These are phyloP conservation scores for Athalia rosae DNA, from an alignment of 2,888 invertebrate species.

Conservation along the genomic window DNA sequence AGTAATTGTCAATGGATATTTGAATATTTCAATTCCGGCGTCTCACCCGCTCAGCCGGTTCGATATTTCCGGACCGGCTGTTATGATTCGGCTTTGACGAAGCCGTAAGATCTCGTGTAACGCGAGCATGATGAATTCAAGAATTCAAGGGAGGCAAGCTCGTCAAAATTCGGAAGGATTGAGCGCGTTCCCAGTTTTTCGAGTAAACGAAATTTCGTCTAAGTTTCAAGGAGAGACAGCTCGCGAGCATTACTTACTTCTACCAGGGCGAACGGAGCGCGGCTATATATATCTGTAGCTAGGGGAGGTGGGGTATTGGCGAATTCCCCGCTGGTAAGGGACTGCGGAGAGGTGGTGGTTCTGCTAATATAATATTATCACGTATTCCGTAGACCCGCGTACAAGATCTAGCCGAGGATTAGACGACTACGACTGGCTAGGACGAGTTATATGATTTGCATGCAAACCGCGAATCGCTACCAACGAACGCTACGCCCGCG, in stretches of 20 bases:
- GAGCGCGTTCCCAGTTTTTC: neutral
- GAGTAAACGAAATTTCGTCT: slow-evolving; percentile 5
- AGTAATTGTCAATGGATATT: too few species aligned
- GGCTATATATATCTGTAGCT: neutral
- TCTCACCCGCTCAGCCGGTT: too few species aligned
- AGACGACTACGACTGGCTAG: slow-evolving; percentile 17
- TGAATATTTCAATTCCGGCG: too few species aligned
- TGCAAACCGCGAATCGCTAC: slow-evolving; percentile 31
- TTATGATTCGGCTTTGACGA: too few species aligned
- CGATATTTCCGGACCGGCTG: too few species aligned
- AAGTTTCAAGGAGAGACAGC: slow-evolving; percentile 6
- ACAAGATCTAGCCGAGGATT: slow-evolving; percentile 41
- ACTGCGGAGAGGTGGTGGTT: neutral
- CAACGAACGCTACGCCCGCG: neutral
- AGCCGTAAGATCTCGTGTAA: too few species aligned
- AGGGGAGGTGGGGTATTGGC: neutral
- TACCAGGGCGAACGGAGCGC: neutral
- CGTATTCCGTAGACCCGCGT: slow-evolving; percentile 31
- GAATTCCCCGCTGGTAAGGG: neutral
- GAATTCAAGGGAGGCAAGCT: too few species aligned
- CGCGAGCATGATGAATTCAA: too few species aligned
- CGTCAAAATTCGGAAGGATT: too few species aligned
- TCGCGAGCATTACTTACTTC: neutral
- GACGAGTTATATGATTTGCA: slow-evolving; percentile 13
- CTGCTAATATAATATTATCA: slow-evolving; percentile 38